Evolutionary conservation across 2,888 invertebrate genomes (phyloP).

Genomic region (Zygaena filipendulae): DNA sequence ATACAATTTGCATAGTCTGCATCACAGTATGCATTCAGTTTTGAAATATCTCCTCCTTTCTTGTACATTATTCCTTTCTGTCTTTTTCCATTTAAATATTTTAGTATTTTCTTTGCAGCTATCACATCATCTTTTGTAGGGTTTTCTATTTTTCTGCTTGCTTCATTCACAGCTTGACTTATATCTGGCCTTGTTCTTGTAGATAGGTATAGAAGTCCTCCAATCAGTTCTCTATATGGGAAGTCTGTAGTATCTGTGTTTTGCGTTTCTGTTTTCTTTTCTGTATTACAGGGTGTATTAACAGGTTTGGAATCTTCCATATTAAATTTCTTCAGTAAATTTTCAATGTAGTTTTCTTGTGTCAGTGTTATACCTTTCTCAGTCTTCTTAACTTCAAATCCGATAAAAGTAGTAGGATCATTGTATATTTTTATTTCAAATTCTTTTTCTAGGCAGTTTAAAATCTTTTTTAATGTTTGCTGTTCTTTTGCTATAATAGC

Average conservation of each 20-base stretch:
- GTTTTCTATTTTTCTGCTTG: constrained; percentile 1
- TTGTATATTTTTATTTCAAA: constrained; percentile 1
- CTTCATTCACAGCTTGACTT: constrained; percentile 1
- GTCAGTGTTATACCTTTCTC: background rate
- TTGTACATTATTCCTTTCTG: background rate
- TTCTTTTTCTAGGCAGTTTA: background rate
- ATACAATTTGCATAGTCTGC: constrained; percentile 18
- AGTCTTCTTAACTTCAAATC: background rate
- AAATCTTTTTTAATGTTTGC: background rate
- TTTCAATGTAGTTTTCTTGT: constrained; percentile 2
- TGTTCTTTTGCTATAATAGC: background rate
- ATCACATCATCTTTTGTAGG: constrained; percentile 1
- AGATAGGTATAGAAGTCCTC: constrained; percentile 1
- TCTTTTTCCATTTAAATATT: constrained; percentile 1
- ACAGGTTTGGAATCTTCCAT: background rate
- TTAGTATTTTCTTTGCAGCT: constrained; percentile 1
- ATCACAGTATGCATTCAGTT: constrained; percentile 17
- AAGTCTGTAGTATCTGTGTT: background rate
- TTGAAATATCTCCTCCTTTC: constrained; percentile 2
- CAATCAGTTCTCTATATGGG: constrained; percentile 1
- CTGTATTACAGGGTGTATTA: constrained; percentile 1
- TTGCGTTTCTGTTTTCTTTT: background rate
- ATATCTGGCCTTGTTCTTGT: constrained; percentile 1
- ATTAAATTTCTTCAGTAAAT: constrained; percentile 1
- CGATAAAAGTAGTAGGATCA: background rate